Evolutionary conservation across 2,888 invertebrate genomes (phyloP), one percentile per base, ranked within the genome.

Genomic region (Spatulosminthurus flaviceps): DNA sequence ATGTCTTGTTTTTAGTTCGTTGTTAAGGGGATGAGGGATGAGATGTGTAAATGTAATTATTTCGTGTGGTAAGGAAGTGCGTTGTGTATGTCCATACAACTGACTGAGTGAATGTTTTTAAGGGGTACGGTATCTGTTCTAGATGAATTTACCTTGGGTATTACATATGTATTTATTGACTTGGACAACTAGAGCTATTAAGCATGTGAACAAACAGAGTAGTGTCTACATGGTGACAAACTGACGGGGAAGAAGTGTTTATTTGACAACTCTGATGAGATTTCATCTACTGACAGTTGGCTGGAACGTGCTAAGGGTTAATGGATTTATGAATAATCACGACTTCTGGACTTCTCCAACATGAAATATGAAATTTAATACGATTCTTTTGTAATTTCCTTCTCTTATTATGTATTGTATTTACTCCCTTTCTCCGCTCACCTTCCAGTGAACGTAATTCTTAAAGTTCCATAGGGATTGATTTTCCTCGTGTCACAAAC

Each of bases 251-350:
- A 61, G 61, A 74, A 74, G 74, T 43, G 74, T 61, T 34, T 60
- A 51, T 74, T 60, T 74, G 60, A 72, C 74, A 74, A 43, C 22
- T 26, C 64, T 64, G 24, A 64, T 26, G 26, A 9, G 64, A 64
- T 64, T 64, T 77, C 77, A 24, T 67, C 34, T 43, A n/a, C 22
- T 34, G 21, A 21, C 70, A 29, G 70, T 70, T 70, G 29, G 70
- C 41, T 24, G 79, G 79, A 79, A 79, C 79, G 79, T 79, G 79
- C 79, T 74, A 74, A 73, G 67, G 51, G 67, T 74, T 79, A 79
- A 79, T 79, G 79, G 79, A 79, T 79, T 78, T 78, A 24, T 64
- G 61, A 72, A 71, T 72, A 78, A 70, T 78, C 66, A 67, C 67
- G 67, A 61, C 28, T 29, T 66, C 41, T 43, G 42, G 67, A 61